Conservation (phyloP, 2,888 invertebrate genomes). For the Charanyca ferruginea region DNA sequence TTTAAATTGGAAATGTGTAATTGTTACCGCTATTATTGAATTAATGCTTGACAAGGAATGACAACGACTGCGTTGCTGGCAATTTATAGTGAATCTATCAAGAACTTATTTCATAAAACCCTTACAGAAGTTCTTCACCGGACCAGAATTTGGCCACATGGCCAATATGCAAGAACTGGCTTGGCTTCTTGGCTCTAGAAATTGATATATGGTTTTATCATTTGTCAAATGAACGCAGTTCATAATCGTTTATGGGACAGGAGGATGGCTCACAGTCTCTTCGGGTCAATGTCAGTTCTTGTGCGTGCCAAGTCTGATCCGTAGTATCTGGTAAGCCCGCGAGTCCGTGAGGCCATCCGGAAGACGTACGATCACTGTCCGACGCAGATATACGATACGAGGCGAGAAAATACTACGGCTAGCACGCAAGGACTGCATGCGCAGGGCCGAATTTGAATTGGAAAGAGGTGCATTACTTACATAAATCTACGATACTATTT, state of each 20-base stretch:
- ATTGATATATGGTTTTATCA: conserved; percentile 58
- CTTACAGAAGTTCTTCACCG: no score
- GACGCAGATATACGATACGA: conserved; percentile 75
- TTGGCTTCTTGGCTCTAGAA: no score
- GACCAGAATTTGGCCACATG: no score
- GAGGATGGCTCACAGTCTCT: conserved; percentile 52
- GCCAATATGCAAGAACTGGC: no score
- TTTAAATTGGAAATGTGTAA: conserved; percentile 45
- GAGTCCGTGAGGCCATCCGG: conserved; percentile 57
- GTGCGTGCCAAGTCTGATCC: conserved; percentile 69
- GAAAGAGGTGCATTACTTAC: conserved; percentile 54
- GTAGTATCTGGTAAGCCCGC: conserved; percentile 3
- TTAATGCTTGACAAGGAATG: conserved; percentile 17
- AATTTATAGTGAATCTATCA: conserved; percentile 58
- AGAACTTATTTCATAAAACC: conserved; percentile 41
- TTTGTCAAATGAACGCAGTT: conserved; percentile 57
- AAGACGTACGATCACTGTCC: conserved; percentile 73
- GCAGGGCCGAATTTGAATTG: conserved; percentile 64
- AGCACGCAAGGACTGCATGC: conserved; percentile 64
- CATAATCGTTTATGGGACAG: conserved; percentile 57
- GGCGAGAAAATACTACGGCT: conserved; percentile 75
- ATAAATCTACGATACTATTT: conserved; percentile 46
- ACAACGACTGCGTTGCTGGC: conserved; percentile 46
- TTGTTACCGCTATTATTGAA: conserved; percentile 24
- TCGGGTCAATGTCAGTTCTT: conserved; percentile 57